These are phyloP conservation scores for Hiodon alosoides DNA, from an alignment of 2,113 vertebrate genomes.

Conservation along the genomic window DNA sequence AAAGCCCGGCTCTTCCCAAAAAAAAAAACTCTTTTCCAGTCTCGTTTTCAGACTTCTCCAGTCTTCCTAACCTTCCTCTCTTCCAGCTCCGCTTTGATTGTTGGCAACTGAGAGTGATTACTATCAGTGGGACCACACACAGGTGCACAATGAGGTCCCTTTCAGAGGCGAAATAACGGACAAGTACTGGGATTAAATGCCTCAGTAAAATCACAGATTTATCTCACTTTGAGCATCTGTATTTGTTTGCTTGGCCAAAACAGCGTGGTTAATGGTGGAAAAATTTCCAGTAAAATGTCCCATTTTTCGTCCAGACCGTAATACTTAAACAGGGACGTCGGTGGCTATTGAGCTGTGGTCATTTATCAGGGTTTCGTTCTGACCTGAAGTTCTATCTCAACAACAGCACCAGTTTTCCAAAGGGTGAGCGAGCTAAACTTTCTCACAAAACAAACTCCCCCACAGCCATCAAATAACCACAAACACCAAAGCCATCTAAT, in stretches of 20 bases:
- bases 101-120: too few relatives aligned
- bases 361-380: background rate
- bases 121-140: too few relatives aligned
- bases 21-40: too few relatives aligned
- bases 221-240: background rate
- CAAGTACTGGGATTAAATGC: background rate
- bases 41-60: too few relatives aligned
- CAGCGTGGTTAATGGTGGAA: background rate
- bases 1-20: too few relatives aligned
- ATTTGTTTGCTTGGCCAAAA: background rate
- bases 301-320: background rate
- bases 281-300: conserved; percentile 1
- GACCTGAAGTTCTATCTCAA: background rate
- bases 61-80: too few relatives aligned
- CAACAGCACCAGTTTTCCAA: too few relatives aligned
- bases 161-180: background rate
- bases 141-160: background rate
- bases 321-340: background rate
- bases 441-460: background rate
- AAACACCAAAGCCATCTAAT: background rate
- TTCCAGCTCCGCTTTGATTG: too few relatives aligned
- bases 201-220: background rate
- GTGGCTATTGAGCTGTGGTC: background rate
- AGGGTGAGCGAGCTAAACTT: too few relatives aligned
- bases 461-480: background rate